Evolutionary conservation across 2,113 vertebrate genomes (phyloP), one percentile per base, ranked within the genome.

Genomic region (Nematolebias whitei): DNA sequence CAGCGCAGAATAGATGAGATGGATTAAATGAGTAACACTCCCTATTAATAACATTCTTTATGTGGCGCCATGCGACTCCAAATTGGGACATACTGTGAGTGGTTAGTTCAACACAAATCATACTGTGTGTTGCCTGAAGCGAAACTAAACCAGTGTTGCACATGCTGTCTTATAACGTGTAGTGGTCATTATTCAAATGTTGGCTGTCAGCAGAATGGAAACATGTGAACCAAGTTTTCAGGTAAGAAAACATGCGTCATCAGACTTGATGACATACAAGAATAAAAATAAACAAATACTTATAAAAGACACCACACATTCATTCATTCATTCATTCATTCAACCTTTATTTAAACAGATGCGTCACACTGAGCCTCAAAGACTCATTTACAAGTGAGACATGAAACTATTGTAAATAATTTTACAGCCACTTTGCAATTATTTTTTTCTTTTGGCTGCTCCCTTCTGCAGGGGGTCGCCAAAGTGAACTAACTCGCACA

Each of bases 1-100:
- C 84, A 71, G 67, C 26, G 54, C 67, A 80, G 79, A 87, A 89
- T 81, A 87, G 82, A 90, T 85, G 78, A 81, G 69, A 77, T 47
- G 24, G 68, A 71, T 59, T 58, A 65, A 82, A 85, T 85, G 82
- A 89, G 59, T 54, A 80, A 85, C 69, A 67, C 49, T 86, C 76
- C 44, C 48, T 74, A 78, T 89, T 88, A 88, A 87, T 87, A 86
- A 79, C 59, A 65, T 38, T 71, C 68, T 71, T 58, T 76, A 63
- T 40, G 43, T 70, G 76, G 74, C 69, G 63, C 54, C 23, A 18
- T 61, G 57, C 57, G 20, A 49, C 56, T 47, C 63, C 39, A 70
- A 59, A 70, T 32, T 57, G 45, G 69, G 64, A 67, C 59, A 76
- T 67, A 75, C 61, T 41, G 61, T 40, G 47, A 63, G 23, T 19